Percentiles rank a stretch among this genome's conserved stretches.
Conservation (phyloP, 2,888 invertebrate genomes). For the Celastrina argiolus region DNA sequence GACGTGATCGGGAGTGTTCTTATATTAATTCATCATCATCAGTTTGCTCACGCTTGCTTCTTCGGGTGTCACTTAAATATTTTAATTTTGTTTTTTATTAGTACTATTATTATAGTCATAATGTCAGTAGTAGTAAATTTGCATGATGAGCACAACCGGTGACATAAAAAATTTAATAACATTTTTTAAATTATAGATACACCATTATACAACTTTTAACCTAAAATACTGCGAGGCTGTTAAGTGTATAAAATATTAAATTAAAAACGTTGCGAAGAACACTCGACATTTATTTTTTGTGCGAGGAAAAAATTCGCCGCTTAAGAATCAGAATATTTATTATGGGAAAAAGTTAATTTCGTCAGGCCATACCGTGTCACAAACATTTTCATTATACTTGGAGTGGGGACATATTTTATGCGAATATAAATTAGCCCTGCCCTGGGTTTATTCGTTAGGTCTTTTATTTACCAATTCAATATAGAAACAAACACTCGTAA, state of each 20-base stretch:
- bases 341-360: slow-evolving; percentile 12
- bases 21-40: too few species aligned
- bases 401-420: slow-evolving; percentile 10
- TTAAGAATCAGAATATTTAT: slow-evolving; percentile 5
- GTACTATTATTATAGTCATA: too few species aligned
- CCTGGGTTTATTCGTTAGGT: neutral
- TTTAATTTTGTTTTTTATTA: too few species aligned
- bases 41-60: too few species aligned
- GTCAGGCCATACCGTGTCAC: neutral
- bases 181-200: neutral
- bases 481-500: neutral
- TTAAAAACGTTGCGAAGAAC: neutral
- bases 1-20: too few species aligned
- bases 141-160: too few species aligned
- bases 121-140: too few species aligned
- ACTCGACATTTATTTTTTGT: neutral
- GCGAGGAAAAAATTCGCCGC: neutral
- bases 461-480: neutral
- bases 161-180: too few species aligned
- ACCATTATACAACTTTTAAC: neutral
- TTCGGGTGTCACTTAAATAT: too few species aligned
- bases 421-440: neutral
- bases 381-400: slow-evolving; percentile 5
- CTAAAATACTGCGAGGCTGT: neutral
- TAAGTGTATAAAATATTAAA: neutral